phyloP scores from a whole-genome alignment of 92 coral and sea anemone species.

The Meandrina meandrites region DNA sequence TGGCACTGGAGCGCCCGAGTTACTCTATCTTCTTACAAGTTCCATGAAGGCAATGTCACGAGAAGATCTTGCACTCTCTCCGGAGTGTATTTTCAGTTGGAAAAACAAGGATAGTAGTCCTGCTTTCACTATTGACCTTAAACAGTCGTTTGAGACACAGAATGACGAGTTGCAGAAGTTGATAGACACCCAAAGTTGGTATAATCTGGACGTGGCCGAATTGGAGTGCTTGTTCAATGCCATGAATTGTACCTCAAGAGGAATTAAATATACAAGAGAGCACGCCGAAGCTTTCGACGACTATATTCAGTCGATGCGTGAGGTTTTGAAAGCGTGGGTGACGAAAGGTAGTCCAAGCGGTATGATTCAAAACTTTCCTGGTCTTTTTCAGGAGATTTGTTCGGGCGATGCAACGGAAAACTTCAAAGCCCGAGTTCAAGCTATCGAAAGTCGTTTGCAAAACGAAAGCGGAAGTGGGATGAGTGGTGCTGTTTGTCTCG shows the following conservation, averaged over 20 bases:
- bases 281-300: neutral
- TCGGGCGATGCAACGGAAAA: neutral
- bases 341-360: neutral
- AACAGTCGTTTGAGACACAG: neutral
- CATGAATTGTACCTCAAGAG: neutral
- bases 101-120: neutral
- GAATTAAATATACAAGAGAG: neutral
- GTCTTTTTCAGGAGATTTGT: neutral
- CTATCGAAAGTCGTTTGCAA: neutral
- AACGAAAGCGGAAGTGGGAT: neutral
- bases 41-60: neutral
- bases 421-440: neutral
- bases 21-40: neutral
- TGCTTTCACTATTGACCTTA: neutral
- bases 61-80: neutral
- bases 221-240: neutral
- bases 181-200: neutral
- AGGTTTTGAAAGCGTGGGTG: neutral
- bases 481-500: neutral
- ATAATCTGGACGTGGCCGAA: neutral
- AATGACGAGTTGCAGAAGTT: neutral
- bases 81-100: neutral
- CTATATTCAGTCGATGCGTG: neutral
- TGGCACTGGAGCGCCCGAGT: constrained; percentile 9
- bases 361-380: neutral